Evolutionary conservation across 1,140 invertebrate genomes (phyloP).

Genomic region (Drosophila yakuba): DNA sequence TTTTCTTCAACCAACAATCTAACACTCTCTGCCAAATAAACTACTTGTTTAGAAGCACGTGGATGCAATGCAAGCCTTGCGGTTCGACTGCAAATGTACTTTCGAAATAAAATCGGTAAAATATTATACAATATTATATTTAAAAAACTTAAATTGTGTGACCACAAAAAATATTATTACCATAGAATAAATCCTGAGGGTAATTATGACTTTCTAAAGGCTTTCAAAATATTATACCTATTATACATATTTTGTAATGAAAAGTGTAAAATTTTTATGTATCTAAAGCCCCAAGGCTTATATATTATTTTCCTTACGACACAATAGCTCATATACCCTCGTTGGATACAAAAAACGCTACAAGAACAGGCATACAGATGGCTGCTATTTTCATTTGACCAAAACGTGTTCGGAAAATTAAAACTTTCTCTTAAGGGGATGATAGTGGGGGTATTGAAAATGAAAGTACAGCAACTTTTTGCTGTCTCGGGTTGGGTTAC

Average conservation of each 20-base stretch:
- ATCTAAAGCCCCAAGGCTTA: no score
- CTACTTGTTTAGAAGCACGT: constrained; percentile 11
- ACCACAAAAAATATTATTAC: no score
- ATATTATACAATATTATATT: not conserved
- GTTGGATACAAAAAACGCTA: constrained; percentile 1
- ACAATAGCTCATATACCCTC: not conserved
- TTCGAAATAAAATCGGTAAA: not conserved
- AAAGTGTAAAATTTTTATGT: no score
- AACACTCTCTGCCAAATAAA: not conserved
- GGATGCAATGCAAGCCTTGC: not conserved
- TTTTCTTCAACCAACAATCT: constrained; percentile 14
- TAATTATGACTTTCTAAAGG: not conserved
- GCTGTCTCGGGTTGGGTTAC: constrained; percentile 41
- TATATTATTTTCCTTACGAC: no score
- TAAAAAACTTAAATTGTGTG: no score
- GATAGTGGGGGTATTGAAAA: constrained; percentile 46
- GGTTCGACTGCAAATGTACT: not conserved
- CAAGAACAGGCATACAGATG: constrained; percentile 38
- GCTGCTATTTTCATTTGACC: constrained; percentile 75
- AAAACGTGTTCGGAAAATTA: constrained; percentile 79
- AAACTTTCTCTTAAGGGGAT: constrained; percentile 46
- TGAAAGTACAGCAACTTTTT: constrained; percentile 61
- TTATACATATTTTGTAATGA: no score
- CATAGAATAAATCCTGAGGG: no score
- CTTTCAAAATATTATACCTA: not conserved